These are phyloP conservation scores for Stenopsyche tienmushanensis DNA, from an alignment of 1,140 invertebrate species.

Conservation along the genomic window DNA sequence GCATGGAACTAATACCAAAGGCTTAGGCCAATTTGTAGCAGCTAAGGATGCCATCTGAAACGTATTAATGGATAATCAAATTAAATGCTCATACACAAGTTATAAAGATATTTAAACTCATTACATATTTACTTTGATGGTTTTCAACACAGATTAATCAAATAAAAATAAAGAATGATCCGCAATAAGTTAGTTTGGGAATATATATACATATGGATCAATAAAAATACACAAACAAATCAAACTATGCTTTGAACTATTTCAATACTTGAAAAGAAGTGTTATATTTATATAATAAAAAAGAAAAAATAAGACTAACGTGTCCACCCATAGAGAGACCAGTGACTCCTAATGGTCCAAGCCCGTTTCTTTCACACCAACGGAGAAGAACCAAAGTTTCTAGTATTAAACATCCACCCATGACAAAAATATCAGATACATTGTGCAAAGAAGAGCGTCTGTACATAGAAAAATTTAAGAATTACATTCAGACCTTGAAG, in stretches of 20 bases:
- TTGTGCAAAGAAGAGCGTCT: slow-evolving; percentile 91
- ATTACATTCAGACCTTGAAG: too few species aligned
- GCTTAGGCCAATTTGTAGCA: slow-evolving; percentile 92
- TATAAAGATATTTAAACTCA: too few species aligned
- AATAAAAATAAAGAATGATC: too few species aligned
- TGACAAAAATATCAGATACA: slow-evolving; percentile 98
- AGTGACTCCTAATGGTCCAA: slow-evolving; percentile 88
- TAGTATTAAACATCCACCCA: slow-evolving; percentile 95
- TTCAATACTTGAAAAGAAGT: too few species aligned
- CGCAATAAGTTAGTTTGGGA: too few species aligned
- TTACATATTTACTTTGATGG: too few species aligned
- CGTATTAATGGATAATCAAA: background rate
- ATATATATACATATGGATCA: too few species aligned
- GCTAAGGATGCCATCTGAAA: slow-evolving; percentile 94
- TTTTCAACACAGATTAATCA: too few species aligned
- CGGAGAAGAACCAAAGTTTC: slow-evolving; percentile 90
- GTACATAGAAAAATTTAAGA: slow-evolving; percentile 42
- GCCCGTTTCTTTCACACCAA: slow-evolving; percentile 87
- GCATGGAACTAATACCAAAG: slow-evolving; percentile 89
- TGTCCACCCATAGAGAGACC: slow-evolving; percentile 99
- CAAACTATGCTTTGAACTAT: too few species aligned
- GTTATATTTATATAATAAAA: slow-evolving; percentile 1
- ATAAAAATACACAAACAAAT: too few species aligned
- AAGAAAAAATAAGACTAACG: slow-evolving; percentile 63
- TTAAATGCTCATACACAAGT: too few species aligned